Percentiles rank a stretch among this genome's conserved stretches.
Evolutionary conservation across 2,888 invertebrate species (phyloP).

Genomic region (Epinotia bilunana): DNA sequence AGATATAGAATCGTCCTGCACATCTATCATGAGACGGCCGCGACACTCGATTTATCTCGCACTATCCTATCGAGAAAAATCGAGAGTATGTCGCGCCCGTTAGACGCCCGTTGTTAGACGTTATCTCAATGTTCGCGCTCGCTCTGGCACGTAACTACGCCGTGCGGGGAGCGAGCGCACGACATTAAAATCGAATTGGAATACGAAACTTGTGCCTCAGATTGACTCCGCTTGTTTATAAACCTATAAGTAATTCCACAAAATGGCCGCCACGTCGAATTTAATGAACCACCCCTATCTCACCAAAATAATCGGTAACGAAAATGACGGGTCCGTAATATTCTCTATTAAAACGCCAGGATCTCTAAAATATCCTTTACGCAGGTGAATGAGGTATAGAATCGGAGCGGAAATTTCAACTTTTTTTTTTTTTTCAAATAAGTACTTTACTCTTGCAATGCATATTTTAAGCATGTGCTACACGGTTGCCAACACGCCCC

Average conservation of each 20-base stretch:
- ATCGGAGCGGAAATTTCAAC: conserved; percentile 9
- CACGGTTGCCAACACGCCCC: no score
- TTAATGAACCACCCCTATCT: conserved; percentile 41
- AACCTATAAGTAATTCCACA: conserved; percentile 26
- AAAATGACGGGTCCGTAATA: conserved; percentile 43
- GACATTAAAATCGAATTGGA: not conserved
- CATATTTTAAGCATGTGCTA: no score
- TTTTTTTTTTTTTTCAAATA: no score
- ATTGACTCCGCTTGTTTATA: conserved; percentile 6
- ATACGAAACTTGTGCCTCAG: not conserved
- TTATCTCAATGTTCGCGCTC: not conserved
- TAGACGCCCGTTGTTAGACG: no score
- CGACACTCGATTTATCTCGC: no score
- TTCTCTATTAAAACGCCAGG: conserved; percentile 44
- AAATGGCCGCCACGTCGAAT: conserved; percentile 31
- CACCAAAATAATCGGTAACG: conserved; percentile 39
- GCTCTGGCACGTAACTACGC: not conserved
- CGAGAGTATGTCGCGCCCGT: no score
- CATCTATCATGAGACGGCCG: no score
- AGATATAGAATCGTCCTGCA: no score
- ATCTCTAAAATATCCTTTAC: conserved; percentile 41
- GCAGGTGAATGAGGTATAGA: not conserved
- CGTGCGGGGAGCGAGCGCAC: not conserved
- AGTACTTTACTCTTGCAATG: no score
- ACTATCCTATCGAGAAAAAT: no score